Percentiles rank a stretch among this genome's conserved stretches.
Conservation (phyloP, 2,113 vertebrate genomes). For the Lichenostomus cassidix region DNA sequence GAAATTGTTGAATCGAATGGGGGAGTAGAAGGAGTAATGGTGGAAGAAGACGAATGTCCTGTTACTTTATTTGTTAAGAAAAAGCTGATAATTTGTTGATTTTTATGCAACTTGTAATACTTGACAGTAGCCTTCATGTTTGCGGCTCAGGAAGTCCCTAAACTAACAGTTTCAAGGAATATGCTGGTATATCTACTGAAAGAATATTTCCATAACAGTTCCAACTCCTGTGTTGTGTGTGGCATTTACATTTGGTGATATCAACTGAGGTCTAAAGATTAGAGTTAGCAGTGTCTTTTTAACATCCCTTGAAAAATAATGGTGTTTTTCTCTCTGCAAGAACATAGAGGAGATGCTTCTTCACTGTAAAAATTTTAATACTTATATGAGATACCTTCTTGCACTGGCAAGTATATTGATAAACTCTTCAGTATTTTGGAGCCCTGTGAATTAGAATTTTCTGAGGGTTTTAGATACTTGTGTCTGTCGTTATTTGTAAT, state of each 20-base stretch:
- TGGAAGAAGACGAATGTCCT: not conserved
- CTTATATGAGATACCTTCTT: not conserved
- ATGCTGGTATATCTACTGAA: not conserved
- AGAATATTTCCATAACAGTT: not conserved
- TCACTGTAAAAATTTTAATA: not conserved
- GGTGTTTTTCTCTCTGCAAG: not conserved
- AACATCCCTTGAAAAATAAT: not conserved
- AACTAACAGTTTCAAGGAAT: not conserved
- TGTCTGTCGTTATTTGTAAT: not conserved
- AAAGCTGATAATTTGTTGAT: not conserved
- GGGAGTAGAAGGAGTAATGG: not conserved
- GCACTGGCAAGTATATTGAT: not conserved
- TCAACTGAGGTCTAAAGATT: not conserved
- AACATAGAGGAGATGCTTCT: not conserved
- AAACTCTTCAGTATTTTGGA: not conserved
- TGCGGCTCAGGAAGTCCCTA: not conserved
- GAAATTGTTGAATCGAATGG: not conserved
- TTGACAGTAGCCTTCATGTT: not conserved
- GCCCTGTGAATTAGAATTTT: not conserved
- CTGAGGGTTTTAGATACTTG: not conserved
- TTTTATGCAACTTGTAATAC: not conserved
- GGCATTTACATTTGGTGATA: not conserved
- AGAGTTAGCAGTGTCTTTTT: not conserved
- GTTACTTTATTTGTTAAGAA: not conserved
- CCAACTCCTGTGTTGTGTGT: not conserved